phyloP scores from a whole-genome alignment of 2,797 vertebrate species.

The Lithobates sylvaticus region DNA sequence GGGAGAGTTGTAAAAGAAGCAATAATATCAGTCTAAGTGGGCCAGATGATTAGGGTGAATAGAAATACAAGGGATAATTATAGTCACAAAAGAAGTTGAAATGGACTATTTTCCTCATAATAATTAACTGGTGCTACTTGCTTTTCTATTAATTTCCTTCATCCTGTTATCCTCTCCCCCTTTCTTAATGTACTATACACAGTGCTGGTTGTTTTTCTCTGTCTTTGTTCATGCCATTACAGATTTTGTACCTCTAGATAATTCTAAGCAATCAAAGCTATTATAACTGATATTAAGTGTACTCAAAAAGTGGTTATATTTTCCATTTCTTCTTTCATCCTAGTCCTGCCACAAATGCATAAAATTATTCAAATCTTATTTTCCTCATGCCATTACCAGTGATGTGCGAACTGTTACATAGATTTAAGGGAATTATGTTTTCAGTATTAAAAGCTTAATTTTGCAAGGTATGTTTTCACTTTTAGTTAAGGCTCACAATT shows the following conservation, averaged over 20 bases:
- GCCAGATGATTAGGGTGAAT: conserved; percentile 15
- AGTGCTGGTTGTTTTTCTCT: conserved; percentile 57
- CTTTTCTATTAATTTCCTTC: conserved; percentile 54
- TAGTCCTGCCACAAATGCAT: conserved; percentile 56
- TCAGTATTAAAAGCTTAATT: conserved; percentile 52
- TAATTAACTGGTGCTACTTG: conserved; percentile 51
- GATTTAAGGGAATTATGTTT: conserved; percentile 56
- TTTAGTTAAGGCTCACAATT: conserved; percentile 35
- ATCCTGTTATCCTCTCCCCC: conserved; percentile 47
- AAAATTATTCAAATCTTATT: conserved; percentile 62
- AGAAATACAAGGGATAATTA: conserved; percentile 46
- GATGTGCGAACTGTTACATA: conserved; percentile 44
- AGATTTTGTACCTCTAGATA: conserved; percentile 60
- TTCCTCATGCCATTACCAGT: conserved; percentile 58
- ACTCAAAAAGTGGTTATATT: conserved; percentile 63
- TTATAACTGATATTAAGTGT: conserved; percentile 63
- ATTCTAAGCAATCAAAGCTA: conserved; percentile 62
- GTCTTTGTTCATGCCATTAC: conserved; percentile 62
- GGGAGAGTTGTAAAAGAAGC: conserved; percentile 35
- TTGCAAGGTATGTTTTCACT: conserved; percentile 46
- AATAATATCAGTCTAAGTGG: conserved; percentile 49
- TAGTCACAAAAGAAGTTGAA: conserved; percentile 43
- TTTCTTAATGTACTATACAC: conserved; percentile 59
- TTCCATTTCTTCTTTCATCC: conserved; percentile 62
- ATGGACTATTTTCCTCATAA: conserved; percentile 47